Evolutionary conservation across 2,797 vertebrate species (phyloP), one percentile per base, ranked within the genome.

Genomic region (Manis crassicaudata): DNA sequence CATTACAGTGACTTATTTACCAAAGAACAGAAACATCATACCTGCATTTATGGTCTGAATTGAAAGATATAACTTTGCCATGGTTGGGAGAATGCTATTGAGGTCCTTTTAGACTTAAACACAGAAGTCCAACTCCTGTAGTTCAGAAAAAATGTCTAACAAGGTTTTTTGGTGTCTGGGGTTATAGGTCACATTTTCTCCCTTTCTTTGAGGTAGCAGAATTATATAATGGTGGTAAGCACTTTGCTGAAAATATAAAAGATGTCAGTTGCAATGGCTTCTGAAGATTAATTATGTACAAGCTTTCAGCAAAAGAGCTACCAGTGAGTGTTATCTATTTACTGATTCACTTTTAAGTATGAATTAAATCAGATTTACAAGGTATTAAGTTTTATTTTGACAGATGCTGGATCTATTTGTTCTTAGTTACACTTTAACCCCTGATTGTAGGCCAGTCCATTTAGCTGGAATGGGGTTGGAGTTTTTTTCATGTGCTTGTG

Each of bases 281-380:
- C 62, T 85, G 60, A 88, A 89, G 92, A 96, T 95, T 88, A 88
- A 97, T 94, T 97, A 92, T 83, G 21, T 63, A 46, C 43, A 86
- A 50, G 83, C 88, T 96, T 97, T 96, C 95, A 92, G 92, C n/a
- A 43, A 83, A 96, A 92, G 79, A 93, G 56, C 89, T 95, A 80
- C 86, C 80, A 84, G 65, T 37, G 37, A 79, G 72, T 32, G 94
- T 97, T 96, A 95, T 94, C 86, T 92, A 72, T 95, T 94, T 93
- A 79, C 68, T 79, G 96, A 86, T 88, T 97, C 85, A 80, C 1
- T 93, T 95, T 95, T 90, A 95, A 96, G 92, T 92, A 86, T 9
- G 92, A 96, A 92, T 97, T 95, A 97, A 85, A 58, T 86, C 73
- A 96, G 92, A 90, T 92, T 97, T 97, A 95, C 65, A 87, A 81